Evolutionary conservation across 2,797 vertebrate species (phyloP).

Genomic region (Lutjanus campechanus): DNA sequence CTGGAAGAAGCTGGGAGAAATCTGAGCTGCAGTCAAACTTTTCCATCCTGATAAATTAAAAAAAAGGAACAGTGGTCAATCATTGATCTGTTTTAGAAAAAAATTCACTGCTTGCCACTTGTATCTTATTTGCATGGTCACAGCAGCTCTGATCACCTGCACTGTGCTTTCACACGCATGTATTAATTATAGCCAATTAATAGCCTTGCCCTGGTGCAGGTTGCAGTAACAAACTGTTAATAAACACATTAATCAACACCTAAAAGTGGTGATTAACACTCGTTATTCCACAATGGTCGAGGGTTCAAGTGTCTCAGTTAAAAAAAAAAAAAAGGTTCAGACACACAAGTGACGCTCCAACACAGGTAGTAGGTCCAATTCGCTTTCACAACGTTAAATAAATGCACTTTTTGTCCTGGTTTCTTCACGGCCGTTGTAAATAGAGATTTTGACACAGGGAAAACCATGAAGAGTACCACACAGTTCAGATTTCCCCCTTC

Average conservation of each 20-base stretch:
- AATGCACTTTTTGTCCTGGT: slow-evolving; percentile 55
- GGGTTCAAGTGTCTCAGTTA: slow-evolving; percentile 49
- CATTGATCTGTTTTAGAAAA: slow-evolving; percentile 11
- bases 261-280: slow-evolving; percentile 42
- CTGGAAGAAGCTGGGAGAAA: slow-evolving; percentile 4
- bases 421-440: slow-evolving; percentile 26
- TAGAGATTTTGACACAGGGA: neutral
- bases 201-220: slow-evolving; percentile 11
- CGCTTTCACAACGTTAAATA: slow-evolving; percentile 33
- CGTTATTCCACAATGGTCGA: slow-evolving; percentile 33
- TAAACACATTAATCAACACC: slow-evolving; percentile 42
- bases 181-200: slow-evolving; percentile 7
- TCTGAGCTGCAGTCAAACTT: slow-evolving; percentile 26
- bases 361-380: slow-evolving; percentile 44
- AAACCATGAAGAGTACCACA: slow-evolving; percentile 21
- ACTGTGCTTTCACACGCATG: slow-evolving; percentile 23
- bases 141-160: slow-evolving; percentile 20
- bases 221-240: slow-evolving; percentile 28
- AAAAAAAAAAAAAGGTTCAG: slow-evolving; percentile 28
- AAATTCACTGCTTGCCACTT: neutral
- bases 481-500: slow-evolving; percentile 64
- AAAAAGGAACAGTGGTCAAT: slow-evolving; percentile 21
- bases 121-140: slow-evolving; percentile 17
- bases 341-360: slow-evolving; percentile 1
- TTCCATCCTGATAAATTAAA: slow-evolving; percentile 35